Conservation (phyloP, 2,113 vertebrate genomes). For the Vulpes vulpes region DNA sequence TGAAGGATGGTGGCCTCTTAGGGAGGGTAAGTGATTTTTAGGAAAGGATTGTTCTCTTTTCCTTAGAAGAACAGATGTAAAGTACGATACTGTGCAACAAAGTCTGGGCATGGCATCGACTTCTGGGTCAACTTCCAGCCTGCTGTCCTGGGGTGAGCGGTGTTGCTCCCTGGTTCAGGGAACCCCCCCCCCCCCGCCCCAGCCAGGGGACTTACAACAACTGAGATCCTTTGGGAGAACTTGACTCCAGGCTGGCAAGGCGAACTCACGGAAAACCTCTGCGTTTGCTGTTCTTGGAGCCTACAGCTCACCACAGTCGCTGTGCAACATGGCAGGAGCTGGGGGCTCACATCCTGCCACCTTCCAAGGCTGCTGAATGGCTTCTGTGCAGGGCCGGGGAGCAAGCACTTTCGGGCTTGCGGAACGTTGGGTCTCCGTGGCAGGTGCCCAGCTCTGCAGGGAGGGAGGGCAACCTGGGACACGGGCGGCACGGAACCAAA, state of each 20-base stretch:
- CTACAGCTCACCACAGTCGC: not conserved
- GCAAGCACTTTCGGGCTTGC: no score
- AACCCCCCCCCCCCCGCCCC: not conserved
- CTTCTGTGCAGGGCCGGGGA: no score
- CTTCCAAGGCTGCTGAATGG: no score
- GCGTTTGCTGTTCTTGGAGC: not conserved
- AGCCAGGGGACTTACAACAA: not conserved
- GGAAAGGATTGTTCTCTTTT: no score
- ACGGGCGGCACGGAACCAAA: no score
- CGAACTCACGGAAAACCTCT: not conserved
- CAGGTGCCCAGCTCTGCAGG: no score
- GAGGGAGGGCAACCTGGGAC: no score
- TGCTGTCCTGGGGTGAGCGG: not conserved
- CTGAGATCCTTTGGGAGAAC: not conserved
- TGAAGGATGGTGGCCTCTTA: not conserved
- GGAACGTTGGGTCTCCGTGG: no score
- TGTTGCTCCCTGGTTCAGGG: no score
- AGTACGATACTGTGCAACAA: not conserved
- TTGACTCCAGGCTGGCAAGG: not conserved
- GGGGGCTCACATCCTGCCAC: no score
- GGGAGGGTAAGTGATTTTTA: not conserved
- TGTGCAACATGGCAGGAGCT: no score
- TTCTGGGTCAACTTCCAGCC: not conserved
- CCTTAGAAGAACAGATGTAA: not conserved
- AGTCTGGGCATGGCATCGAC: not conserved